Base-by-base conservation (phyloP, 2,113 vertebrate genomes). In the Lycaon pictus region DNA sequence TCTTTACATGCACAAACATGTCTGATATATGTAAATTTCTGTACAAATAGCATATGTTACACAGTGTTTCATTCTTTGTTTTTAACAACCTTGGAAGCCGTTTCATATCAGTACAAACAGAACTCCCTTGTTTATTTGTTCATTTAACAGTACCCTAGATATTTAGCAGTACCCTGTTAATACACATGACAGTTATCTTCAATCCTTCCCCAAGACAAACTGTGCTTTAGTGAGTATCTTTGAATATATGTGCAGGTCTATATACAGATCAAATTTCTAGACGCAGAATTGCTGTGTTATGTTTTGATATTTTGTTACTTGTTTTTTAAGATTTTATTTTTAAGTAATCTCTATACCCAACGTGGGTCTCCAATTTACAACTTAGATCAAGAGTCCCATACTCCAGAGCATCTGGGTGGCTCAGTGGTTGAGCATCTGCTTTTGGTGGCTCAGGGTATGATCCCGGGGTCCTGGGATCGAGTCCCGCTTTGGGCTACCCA, bases 21-120 rank as follows among this genome's bases (percentile, higher is more conserved):
- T 69, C 92, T 89, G 80, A 48, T 43, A 9, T 71, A 87, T 76
- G 23, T 92, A 55, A 76, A 60, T 22, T 35, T 72, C 74, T 81
- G 16, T 72, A 32, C 88, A 93, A 90, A 88, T 51, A 87, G 29
- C 87, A 90, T 35, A 71, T 13, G 48, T 92, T 82, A 95, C 11
- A 74, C 48, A 96, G 29, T 16, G 12, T 95, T 95, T 55, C 20
- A 55, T 58, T 82, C 58, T 95, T 86, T 92, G 71, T 63, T 84
- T 91, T 92, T 93, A 69, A 69, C 55, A 90, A 81, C 51, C 13
- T 85, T 92, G 72, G 77, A 74, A 96, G 93, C 53, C 4, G 17
- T 81, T 65, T 85, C 56, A 8, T 67, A 53, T 80, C 37, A 20
- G 67, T 69, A 65, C 63, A 96, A 63, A 60, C 23, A 96, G 51